Percentiles rank a stretch among this genome's conserved stretches.
Conservation (phyloP, 2,797 vertebrate genomes). For the Menidia menidia region DNA sequence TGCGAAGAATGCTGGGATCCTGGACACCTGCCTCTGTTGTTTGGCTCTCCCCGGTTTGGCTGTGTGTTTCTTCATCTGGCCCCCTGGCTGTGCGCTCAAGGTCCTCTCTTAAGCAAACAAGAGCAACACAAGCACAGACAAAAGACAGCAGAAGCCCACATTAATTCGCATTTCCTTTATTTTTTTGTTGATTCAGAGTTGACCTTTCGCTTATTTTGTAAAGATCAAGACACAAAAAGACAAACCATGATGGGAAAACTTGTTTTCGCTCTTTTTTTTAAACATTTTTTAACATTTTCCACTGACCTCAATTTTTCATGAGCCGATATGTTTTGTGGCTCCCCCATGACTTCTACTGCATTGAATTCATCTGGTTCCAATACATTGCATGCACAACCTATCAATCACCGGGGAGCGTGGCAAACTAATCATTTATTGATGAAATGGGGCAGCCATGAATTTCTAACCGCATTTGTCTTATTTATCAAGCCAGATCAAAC, state of each 20-base stretch:
- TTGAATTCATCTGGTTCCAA: conserved; percentile 88
- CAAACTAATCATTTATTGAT: conserved; percentile 90
- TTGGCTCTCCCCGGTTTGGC: conserved; percentile 65
- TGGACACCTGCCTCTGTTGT: conserved; percentile 74
- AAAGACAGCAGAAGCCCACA: conserved; percentile 40
- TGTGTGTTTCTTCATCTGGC: conserved; percentile 64
- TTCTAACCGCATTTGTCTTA: conserved; percentile 87
- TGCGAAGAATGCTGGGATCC: conserved; percentile 64
- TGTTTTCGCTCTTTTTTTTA: conserved; percentile 57
- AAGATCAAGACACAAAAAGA: conserved; percentile 28
- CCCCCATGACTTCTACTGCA: conserved; percentile 79
- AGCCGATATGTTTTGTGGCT: conserved; percentile 83
- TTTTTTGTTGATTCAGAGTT: conserved; percentile 50
- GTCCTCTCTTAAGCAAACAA: conserved; percentile 61
- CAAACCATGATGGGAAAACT: conserved; percentile 59
- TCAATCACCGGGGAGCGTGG: conserved; percentile 85
- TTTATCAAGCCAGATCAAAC: conserved; percentile 89
- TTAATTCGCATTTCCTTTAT: conserved; percentile 45
- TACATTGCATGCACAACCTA: conserved; percentile 84
- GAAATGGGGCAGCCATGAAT: conserved; percentile 84
- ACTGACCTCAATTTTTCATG: conserved; percentile 86
- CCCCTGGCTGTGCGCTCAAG: conserved; percentile 64
- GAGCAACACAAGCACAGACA: conserved; percentile 57
- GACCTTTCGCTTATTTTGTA: conserved; percentile 47
- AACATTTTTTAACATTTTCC: conserved; percentile 71